A percentile compares a stretch with the other conserved stretches of the same genome.
Conservation (phyloP, 2,113 vertebrate genomes). For the Gallinago undulata region DNA sequence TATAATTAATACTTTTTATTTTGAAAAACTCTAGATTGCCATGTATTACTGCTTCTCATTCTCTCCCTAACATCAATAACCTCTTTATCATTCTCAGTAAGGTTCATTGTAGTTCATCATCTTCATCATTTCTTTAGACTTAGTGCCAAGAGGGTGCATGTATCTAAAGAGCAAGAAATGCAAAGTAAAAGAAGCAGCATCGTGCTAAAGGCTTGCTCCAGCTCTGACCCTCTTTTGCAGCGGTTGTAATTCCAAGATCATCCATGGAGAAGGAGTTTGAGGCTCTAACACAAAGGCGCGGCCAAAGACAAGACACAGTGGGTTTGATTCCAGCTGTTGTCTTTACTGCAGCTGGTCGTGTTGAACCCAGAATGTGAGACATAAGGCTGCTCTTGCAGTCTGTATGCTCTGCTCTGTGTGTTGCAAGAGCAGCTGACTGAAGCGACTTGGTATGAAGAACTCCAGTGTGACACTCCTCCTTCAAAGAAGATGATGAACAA, state of each 20-base stretch:
- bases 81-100: background rate
- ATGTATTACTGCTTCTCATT: background rate
- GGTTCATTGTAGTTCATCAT: background rate
- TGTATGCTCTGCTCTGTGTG: background rate
- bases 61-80: background rate
- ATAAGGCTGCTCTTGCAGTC: background rate
- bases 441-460: background rate
- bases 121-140: background rate
- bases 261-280: background rate
- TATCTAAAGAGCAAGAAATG: background rate
- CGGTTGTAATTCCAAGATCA: background rate
- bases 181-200: background rate
- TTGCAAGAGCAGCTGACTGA: background rate
- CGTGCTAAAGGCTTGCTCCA: background rate
- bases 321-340: background rate
- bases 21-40: background rate
- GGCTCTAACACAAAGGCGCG: background rate
- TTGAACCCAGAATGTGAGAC: background rate
- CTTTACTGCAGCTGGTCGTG: background rate
- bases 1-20: background rate
- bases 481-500: background rate
- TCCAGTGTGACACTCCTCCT: background rate
- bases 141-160: accelerated
- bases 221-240: background rate
- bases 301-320: background rate